A percentile compares a stretch with the other conserved stretches of the same genome.
phyloP scores from a whole-genome alignment of 53 echinoderm and acorn worm genomes.

The Hippasteria phrygiana region DNA sequence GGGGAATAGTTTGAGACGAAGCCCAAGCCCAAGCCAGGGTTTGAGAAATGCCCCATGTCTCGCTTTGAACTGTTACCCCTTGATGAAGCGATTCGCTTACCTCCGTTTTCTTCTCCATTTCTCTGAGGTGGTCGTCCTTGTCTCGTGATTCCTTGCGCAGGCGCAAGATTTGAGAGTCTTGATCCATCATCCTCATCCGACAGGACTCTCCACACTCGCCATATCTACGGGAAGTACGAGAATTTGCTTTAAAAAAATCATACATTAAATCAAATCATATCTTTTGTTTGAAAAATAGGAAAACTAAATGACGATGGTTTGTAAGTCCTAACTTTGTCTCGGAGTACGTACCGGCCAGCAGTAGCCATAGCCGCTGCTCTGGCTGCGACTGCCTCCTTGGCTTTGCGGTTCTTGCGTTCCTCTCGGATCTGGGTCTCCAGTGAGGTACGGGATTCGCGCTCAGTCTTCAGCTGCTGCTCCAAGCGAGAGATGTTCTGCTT shows the following conservation, averaged over 20 bases:
- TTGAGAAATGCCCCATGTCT: too few species aligned
- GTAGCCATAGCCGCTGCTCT: slow-evolving; percentile 79
- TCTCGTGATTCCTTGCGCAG: slow-evolving; percentile 80
- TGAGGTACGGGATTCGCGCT: slow-evolving; percentile 78
- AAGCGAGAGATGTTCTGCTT: slow-evolving; percentile 84
- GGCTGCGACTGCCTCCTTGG: slow-evolving; percentile 86
- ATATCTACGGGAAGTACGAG: slow-evolving; percentile 10
- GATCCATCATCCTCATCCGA: slow-evolving; percentile 86
- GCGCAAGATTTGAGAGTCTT: slow-evolving; percentile 85
- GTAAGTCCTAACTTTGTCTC: too few species aligned
- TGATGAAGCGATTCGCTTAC: slow-evolving; percentile 40
- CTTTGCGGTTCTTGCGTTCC: slow-evolving; percentile 85
- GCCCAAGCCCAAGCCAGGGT: too few species aligned
- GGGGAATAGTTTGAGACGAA: too few species aligned
- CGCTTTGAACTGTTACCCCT: neutral
- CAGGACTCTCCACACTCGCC: slow-evolving; percentile 92
- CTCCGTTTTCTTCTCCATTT: slow-evolving; percentile 92
- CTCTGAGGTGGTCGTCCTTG: slow-evolving; percentile 88
- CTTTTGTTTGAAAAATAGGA: too few species aligned
- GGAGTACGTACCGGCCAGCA: slow-evolving; percentile 34
- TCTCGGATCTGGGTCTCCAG: slow-evolving; percentile 88
- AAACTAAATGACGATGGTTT: too few species aligned
- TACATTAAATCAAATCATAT: too few species aligned
- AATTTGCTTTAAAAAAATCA: neutral
- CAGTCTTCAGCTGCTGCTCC: slow-evolving; percentile 93